phyloP scores from a whole-genome alignment of 2,797 vertebrate species.

The Amblyraja radiata region DNA sequence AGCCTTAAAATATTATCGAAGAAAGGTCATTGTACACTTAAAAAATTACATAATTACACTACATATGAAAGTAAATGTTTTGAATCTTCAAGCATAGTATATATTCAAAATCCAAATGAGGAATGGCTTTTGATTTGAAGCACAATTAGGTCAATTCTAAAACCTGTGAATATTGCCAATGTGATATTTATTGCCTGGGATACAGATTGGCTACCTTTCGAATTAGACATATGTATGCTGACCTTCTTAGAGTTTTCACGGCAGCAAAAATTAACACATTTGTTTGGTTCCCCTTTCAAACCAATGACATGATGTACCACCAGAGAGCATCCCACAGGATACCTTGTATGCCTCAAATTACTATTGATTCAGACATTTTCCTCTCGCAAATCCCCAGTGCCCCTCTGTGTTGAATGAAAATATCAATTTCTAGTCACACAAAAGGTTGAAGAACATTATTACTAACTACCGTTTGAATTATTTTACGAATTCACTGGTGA shows the following conservation, averaged over 20 bases:
- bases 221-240: neutral
- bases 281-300: neutral
- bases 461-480: neutral
- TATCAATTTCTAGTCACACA: neutral
- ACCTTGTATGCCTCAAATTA: neutral
- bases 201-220: neutral
- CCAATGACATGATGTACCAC: neutral
- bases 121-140: too few species aligned
- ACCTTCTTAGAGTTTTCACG: neutral
- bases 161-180: neutral
- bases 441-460: neutral
- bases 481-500: neutral
- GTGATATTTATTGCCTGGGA: neutral
- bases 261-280: slow-evolving; percentile 23
- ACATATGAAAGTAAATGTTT: neutral
- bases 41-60: neutral
- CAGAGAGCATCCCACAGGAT: neutral
- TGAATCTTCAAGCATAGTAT: neutral
- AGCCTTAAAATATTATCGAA: neutral
- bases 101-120: neutral
- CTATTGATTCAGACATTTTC: neutral
- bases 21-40: neutral
- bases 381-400: neutral
- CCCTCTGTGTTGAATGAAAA: neutral
- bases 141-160: too few species aligned